Conservation (phyloP, 1,140 invertebrate genomes). For the Myzus persicae region DNA sequence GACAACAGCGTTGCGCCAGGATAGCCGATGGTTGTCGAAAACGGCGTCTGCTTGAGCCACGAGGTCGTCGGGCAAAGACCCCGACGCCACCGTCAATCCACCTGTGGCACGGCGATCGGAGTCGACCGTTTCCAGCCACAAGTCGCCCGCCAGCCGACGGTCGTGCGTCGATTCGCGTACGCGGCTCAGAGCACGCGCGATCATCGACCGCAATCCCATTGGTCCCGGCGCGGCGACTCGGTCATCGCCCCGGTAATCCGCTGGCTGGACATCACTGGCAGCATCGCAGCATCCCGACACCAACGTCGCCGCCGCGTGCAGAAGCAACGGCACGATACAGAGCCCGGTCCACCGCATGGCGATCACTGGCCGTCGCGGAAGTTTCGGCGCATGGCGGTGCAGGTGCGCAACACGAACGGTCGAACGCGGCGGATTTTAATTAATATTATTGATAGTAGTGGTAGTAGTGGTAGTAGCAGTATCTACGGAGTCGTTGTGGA, state of each 20-base stretch:
- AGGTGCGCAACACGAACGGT: not conserved
- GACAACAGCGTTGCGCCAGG: not conserved
- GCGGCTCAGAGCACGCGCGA: not conserved
- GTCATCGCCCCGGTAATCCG: not conserved
- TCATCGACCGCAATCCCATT: not conserved
- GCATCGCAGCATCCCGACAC: not conserved
- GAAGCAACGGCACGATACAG: not conserved
- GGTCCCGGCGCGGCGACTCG: not conserved
- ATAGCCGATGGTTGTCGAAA: constrained; percentile 5
- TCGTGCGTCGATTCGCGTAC: not conserved
- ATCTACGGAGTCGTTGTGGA: not conserved
- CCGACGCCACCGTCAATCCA: not conserved
- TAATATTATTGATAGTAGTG: not conserved
- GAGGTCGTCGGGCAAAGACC: not conserved
- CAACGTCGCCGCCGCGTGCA: not conserved
- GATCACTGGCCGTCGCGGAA: not conserved
- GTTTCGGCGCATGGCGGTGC: not conserved
- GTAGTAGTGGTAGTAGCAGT: not conserved
- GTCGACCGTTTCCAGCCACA: constrained; percentile 13
- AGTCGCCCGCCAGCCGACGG: not conserved
- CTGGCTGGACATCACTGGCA: not conserved
- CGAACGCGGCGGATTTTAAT: not conserved
- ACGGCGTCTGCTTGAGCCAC: not conserved
- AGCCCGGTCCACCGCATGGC: not conserved
- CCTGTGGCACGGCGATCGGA: no score